A percentile compares a stretch with the other conserved stretches of the same genome.
phyloP scores from a whole-genome alignment of 2,113 vertebrate species.

The Hystrix cristata region DNA sequence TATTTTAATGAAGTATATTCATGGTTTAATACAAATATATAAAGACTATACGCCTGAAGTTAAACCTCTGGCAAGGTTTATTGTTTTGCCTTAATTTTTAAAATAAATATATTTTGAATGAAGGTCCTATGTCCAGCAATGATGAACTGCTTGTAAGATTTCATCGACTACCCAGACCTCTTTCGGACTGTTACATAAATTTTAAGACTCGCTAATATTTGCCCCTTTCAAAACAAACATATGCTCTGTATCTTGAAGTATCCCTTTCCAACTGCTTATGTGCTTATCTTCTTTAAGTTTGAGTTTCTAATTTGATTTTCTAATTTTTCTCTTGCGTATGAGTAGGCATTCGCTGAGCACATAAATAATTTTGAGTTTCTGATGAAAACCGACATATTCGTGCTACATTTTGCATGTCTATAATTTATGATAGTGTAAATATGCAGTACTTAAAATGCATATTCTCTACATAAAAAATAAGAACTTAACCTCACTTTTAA shows the following conservation, averaged over 20 bases:
- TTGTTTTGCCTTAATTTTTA: neutral
- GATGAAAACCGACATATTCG: neutral
- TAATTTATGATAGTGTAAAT: neutral
- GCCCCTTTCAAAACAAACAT: neutral
- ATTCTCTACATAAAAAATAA: neutral
- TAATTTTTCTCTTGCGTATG: neutral
- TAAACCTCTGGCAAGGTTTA: neutral
- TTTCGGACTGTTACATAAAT: neutral
- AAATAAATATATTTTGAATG: neutral
- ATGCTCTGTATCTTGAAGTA: neutral
- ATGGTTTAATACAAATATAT: neutral
- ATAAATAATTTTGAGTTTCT: neutral
- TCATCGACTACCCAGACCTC: neutral
- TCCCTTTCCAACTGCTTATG: accelerated
- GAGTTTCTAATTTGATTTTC: neutral
- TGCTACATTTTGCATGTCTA: neutral
- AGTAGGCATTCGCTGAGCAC: neutral
- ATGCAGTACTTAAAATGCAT: neutral
- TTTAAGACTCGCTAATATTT: neutral
- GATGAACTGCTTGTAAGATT: neutral
- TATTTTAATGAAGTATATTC: neutral
- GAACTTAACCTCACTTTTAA: neutral
- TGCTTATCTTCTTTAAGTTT: neutral
- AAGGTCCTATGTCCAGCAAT: neutral
- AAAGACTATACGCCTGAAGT: neutral